phyloP scores from a whole-genome alignment of 2,113 vertebrate species.

The Leptobrachium leishanense region DNA sequence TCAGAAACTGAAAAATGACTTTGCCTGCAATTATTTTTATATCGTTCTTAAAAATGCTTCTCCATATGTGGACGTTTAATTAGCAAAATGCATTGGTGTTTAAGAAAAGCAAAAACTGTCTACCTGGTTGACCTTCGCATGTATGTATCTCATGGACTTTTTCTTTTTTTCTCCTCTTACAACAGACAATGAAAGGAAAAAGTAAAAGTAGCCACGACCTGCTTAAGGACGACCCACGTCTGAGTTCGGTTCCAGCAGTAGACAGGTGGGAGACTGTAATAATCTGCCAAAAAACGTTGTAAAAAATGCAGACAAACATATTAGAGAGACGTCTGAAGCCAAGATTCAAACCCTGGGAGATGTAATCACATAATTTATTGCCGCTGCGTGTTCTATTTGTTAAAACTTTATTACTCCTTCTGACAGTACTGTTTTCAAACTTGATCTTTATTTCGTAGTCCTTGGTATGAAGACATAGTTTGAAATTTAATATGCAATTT shows the following conservation, averaged over 20 bases:
- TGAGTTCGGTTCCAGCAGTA: constrained; percentile 90
- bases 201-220: constrained; percentile 98
- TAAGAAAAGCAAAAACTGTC: too few relatives aligned
- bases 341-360: constrained; percentile 9
- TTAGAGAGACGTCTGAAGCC: background rate
- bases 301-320: background rate
- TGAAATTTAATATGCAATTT: background rate
- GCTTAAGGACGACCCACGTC: constrained; percentile 88
- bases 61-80: too few relatives aligned
- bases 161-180: too few relatives aligned
- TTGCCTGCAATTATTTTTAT: too few relatives aligned
- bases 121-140: too few relatives aligned
- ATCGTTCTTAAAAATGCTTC: too few relatives aligned
- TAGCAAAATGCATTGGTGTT: too few relatives aligned
- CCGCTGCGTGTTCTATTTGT: background rate
- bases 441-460: background rate
- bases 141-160: too few relatives aligned
- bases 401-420: constrained; percentile 34
- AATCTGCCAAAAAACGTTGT: background rate
- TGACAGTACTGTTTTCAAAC: constrained; percentile 43
- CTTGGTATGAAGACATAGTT: constrained; percentile 10
- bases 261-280: constrained; percentile 69
- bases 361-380: constrained; percentile 21
- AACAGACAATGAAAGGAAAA: constrained; percentile 90
- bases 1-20: too few relatives aligned